phyloP scores from a whole-genome alignment of 1,140 invertebrate species.

The Branchinecta lynchi region DNA sequence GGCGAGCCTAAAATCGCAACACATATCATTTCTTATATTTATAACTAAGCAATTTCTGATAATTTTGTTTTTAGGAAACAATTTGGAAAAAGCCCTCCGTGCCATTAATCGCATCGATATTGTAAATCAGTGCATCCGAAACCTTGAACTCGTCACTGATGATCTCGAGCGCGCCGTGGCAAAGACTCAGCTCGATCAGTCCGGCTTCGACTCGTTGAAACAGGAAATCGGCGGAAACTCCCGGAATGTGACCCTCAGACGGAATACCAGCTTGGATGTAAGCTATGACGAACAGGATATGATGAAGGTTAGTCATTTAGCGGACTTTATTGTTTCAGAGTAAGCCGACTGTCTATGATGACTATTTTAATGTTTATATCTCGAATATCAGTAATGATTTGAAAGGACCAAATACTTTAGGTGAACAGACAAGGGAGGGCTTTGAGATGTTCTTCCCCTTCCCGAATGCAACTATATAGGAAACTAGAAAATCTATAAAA shows the following conservation, averaged over 20 bases:
- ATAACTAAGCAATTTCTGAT: no score
- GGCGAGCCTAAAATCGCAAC: no score
- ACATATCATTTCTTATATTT: no score
- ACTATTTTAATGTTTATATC: no score
- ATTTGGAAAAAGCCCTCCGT: slow-evolving; percentile 69
- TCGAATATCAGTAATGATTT: no score
- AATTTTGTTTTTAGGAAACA: slow-evolving; percentile 42
- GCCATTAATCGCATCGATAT: slow-evolving; percentile 76
- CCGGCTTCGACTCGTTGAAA: slow-evolving; percentile 54
- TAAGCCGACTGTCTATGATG: no score
- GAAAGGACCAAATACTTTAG: no score
- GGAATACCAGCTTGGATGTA: slow-evolving; percentile 44
- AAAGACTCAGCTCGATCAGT: slow-evolving; percentile 54
- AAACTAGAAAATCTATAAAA: no score
- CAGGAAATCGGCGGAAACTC: slow-evolving; percentile 48
- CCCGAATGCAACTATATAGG: no score
- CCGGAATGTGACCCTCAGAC: slow-evolving; percentile 40
- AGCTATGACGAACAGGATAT: slow-evolving; percentile 52
- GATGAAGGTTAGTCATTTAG: slow-evolving; percentile 39
- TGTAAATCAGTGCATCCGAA: slow-evolving; percentile 73
- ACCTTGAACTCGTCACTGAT: slow-evolving; percentile 48
- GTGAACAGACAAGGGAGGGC: no score
- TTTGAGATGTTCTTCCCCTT: no score
- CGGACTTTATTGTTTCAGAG: no score
- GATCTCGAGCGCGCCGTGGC: slow-evolving; percentile 61